These are phyloP conservation scores for Pachycephus smyrnensis DNA, from an alignment of 2,888 invertebrate species.

Conservation along the genomic window DNA sequence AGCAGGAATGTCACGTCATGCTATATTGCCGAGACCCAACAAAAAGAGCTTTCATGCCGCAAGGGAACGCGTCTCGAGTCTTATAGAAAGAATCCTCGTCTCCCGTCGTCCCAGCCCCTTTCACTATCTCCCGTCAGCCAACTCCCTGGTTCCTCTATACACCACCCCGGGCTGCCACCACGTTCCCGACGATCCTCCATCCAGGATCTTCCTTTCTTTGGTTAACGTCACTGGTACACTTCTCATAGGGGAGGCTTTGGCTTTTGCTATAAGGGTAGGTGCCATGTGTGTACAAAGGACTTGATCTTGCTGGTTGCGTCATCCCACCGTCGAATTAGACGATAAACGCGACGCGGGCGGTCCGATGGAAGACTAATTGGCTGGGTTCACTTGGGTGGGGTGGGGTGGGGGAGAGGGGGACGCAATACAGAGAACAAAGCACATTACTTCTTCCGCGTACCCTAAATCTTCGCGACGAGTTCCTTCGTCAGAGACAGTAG, in stretches of 20 bases:
- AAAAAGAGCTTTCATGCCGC: slow-evolving; percentile 31
- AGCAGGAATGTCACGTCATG: slow-evolving; percentile 26
- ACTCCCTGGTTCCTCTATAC: neutral
- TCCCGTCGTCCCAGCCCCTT: slow-evolving; percentile 19
- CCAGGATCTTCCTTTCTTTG: neutral
- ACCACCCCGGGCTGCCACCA: neutral
- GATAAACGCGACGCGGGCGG: neutral
- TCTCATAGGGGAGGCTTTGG: neutral
- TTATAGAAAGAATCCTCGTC: slow-evolving; percentile 25
- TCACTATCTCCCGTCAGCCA: slow-evolving; percentile 16
- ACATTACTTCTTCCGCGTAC: neutral
- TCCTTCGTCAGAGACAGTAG: neutral
- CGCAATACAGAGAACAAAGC: neutral
- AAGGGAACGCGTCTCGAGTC: slow-evolving; percentile 24
- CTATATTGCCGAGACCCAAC: slow-evolving; percentile 32
- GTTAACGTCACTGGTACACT: neutral
- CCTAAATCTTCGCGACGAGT: neutral
- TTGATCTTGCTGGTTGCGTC: neutral
- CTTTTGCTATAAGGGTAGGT: neutral
- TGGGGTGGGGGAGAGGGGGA: neutral
- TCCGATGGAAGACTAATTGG: neutral
- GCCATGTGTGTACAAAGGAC: neutral
- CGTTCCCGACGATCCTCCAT: neutral
- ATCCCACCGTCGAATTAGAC: neutral
- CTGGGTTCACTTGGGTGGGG: neutral